Evolutionary conservation across 2,888 invertebrate genomes (phyloP).

Genomic region (Drosophila melanocephala): DNA sequence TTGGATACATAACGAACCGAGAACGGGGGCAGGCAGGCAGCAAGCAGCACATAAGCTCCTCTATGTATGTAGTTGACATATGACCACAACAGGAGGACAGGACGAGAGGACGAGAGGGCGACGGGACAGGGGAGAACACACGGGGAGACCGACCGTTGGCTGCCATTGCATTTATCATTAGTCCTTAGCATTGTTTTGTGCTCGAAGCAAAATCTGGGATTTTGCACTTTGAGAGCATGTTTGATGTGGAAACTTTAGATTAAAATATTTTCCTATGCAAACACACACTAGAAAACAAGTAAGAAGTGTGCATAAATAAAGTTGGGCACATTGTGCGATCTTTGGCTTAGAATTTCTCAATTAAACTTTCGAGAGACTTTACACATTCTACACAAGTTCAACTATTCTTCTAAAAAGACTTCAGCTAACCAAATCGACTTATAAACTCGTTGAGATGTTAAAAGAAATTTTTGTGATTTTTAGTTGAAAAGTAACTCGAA

Average conservation of each 20-base stretch:
- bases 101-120: background rate
- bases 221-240: slow-evolving; percentile 71
- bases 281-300: slow-evolving; percentile 9
- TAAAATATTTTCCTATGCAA: slow-evolving; percentile 76
- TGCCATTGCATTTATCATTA: slow-evolving; percentile 72
- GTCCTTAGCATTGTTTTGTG: slow-evolving; percentile 61
- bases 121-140: background rate
- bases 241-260: slow-evolving; percentile 83
- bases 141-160: background rate
- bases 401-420: background rate
- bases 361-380: slow-evolving; percentile 13
- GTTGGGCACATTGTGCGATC: slow-evolving; percentile 16
- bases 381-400: slow-evolving; percentile 5
- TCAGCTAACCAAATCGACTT: background rate
- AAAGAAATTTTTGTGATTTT: background rate
- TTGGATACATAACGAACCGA: slow-evolving; percentile 64
- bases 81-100: background rate
- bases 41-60: slow-evolving; percentile 40
- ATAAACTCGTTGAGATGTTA: background rate
- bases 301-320: slow-evolving; percentile 11
- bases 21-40: background rate
- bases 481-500: background rate
- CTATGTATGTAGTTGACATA: slow-evolving; percentile 40
- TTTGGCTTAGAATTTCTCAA: background rate
- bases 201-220: slow-evolving; percentile 53